Evolutionary conservation across 1,140 invertebrate genomes (phyloP).

Genomic region (Lordiphosa mommai): DNA sequence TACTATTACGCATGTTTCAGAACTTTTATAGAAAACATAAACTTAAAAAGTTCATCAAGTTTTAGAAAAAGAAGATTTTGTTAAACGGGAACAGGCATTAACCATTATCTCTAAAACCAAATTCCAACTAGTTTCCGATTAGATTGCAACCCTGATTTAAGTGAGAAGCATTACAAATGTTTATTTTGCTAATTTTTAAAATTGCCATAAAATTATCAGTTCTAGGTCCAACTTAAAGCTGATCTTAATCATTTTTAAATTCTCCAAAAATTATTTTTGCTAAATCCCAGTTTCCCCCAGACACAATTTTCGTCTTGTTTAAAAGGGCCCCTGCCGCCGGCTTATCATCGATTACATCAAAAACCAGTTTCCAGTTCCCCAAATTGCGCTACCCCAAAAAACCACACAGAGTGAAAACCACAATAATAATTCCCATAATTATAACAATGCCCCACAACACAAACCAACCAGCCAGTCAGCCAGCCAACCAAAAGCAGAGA

Average conservation of each 20-base stretch:
- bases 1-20: too few relatives aligned
- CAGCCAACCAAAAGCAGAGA: constrained; percentile 8
- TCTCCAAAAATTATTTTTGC: neutral
- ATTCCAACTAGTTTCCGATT: too few relatives aligned
- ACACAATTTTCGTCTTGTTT: constrained; percentile 21
- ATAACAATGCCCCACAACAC: constrained; percentile 56
- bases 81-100: too few relatives aligned
- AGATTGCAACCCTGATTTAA: too few relatives aligned
- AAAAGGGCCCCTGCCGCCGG: too few relatives aligned
- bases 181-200: too few relatives aligned
- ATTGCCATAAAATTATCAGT: too few relatives aligned
- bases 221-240: constrained; percentile 17
- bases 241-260: neutral
- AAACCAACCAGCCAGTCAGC: neutral
- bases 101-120: too few relatives aligned
- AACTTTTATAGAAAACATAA: too few relatives aligned
- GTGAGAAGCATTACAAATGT: too few relatives aligned
- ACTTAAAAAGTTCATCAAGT: too few relatives aligned
- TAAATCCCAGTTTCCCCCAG: constrained; percentile 14
- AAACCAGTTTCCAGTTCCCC: constrained; percentile 38
- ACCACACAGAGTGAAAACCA: constrained; percentile 71
- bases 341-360: constrained; percentile 53
- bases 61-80: too few relatives aligned
- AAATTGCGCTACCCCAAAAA: constrained; percentile 43
- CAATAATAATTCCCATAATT: constrained; percentile 77